These are phyloP conservation scores for Pelecanoides urinatrix DNA, from an alignment of 2,113 vertebrate genomes.

Conservation along the genomic window DNA sequence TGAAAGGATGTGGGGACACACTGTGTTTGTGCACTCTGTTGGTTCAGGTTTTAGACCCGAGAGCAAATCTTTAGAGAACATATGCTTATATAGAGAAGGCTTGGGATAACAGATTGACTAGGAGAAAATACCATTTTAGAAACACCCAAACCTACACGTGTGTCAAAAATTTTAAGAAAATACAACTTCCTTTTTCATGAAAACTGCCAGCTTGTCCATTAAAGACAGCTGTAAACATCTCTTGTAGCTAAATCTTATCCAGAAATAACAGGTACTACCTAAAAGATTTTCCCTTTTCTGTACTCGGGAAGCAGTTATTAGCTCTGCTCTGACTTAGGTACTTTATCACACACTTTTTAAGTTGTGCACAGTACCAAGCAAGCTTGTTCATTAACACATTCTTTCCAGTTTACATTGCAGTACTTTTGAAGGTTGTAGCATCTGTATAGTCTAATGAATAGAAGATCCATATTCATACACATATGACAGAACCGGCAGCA, in stretches of 20 bases:
- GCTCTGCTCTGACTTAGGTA: not conserved
- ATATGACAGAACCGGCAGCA: not conserved
- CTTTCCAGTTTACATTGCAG: not conserved
- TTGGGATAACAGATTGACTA: not conserved
- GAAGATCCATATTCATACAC: accelerated
- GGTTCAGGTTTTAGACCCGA: not conserved
- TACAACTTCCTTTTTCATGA: not conserved
- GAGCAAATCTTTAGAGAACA: not conserved
- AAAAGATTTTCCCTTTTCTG: not conserved
- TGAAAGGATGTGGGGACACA: not conserved
- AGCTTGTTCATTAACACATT: not conserved
- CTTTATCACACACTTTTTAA: not conserved
- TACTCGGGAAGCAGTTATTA: not conserved
- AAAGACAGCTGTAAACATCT: not conserved
- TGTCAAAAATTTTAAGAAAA: not conserved
- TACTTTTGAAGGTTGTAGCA: not conserved
- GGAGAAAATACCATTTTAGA: not conserved
- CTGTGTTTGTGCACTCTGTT: not conserved
- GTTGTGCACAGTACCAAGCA: not conserved
- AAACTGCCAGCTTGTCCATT: not conserved
- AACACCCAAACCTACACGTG: not conserved
- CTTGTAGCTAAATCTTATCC: not conserved
- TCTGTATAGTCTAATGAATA: accelerated
- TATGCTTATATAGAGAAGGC: not conserved
- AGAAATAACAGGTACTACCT: not conserved